Conservation (phyloP, 35 echinoderm and acorn worm genomes). For the Ptychodera flava region DNA sequence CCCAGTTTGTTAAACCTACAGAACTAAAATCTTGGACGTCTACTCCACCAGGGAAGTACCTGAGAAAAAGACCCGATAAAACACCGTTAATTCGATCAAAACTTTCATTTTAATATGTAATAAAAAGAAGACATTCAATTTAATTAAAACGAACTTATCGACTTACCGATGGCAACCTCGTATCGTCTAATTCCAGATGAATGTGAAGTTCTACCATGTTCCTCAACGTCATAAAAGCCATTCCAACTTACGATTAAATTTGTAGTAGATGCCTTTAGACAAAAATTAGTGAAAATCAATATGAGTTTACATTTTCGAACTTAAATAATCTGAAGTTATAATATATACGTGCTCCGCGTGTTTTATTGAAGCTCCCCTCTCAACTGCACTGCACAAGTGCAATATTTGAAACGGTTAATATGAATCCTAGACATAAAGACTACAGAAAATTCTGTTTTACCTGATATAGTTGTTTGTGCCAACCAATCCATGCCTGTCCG, state of each 20-base stretch:
- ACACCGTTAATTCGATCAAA: background rate
- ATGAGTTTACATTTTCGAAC: too few relatives aligned
- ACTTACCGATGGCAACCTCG: slow-evolving; percentile 26
- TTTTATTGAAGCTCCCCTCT: too few relatives aligned
- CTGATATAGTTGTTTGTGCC: too few relatives aligned
- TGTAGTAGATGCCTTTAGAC: slow-evolving; percentile 10
- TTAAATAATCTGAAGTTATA: too few relatives aligned
- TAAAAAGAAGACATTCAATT: background rate
- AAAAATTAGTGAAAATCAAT: background rate
- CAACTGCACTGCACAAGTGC: too few relatives aligned
- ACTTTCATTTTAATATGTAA: background rate
- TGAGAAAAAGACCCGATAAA: slow-evolving; percentile 14
- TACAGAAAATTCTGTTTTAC: too few relatives aligned
- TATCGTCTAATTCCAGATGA: too few relatives aligned
- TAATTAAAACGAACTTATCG: background rate
- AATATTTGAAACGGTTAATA: too few relatives aligned
- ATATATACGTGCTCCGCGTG: too few relatives aligned
- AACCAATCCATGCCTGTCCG: slow-evolving; percentile 28
- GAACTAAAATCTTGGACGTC: slow-evolving; percentile 15
- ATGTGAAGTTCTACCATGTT: slow-evolving; percentile 20
- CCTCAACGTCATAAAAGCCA: slow-evolving; percentile 36
- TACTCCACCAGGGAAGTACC: slow-evolving; percentile 1
- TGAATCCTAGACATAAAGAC: too few relatives aligned
- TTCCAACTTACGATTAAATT: slow-evolving; percentile 26
- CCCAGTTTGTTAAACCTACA: slow-evolving; percentile 14